These are phyloP conservation scores for Leptocoma aspasia DNA, from an alignment of 2,113 vertebrate species.

Conservation along the genomic window DNA sequence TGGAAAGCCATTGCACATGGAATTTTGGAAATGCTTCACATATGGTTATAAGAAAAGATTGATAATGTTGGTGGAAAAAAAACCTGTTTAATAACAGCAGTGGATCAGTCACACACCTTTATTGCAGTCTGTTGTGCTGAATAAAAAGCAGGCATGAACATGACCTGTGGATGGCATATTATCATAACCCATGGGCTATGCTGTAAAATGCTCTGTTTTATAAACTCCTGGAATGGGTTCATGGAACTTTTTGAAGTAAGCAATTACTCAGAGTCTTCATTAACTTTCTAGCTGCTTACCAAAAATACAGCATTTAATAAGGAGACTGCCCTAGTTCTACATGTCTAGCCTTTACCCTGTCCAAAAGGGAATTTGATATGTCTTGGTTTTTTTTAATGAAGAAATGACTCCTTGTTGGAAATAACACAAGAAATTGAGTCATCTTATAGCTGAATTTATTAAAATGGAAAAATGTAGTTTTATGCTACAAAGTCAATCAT, in stretches of 20 bases:
- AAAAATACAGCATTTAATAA: neutral
- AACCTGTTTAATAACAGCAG: slow-evolving; percentile 5
- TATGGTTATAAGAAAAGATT: neutral
- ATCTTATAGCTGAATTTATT: neutral
- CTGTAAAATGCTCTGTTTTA: slow-evolving; percentile 45
- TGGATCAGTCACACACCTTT: slow-evolving; percentile 16
- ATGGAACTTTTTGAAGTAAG: slow-evolving; percentile 4
- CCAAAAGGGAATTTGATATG: neutral
- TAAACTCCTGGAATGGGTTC: slow-evolving; percentile 62
- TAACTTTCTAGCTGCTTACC: slow-evolving; percentile 5
- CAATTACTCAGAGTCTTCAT: slow-evolving; percentile 23
- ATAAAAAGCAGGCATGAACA: slow-evolving; percentile 66
- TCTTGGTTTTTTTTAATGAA: neutral
- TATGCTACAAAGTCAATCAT: neutral
- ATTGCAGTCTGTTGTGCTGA: slow-evolving; percentile 37
- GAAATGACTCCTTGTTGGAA: neutral
- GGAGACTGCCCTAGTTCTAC: neutral
- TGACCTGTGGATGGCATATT: slow-evolving; percentile 54
- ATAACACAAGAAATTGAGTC: neutral
- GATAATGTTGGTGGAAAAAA: slow-evolving; percentile 23
- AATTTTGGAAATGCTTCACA: slow-evolving; percentile 55
- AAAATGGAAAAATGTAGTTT: neutral
- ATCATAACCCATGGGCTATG: slow-evolving; percentile 50
- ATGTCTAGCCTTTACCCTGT: neutral
- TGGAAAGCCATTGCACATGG: neutral